Conservation (phyloP, 2,797 vertebrate genomes). For the Todus mexicanus region DNA sequence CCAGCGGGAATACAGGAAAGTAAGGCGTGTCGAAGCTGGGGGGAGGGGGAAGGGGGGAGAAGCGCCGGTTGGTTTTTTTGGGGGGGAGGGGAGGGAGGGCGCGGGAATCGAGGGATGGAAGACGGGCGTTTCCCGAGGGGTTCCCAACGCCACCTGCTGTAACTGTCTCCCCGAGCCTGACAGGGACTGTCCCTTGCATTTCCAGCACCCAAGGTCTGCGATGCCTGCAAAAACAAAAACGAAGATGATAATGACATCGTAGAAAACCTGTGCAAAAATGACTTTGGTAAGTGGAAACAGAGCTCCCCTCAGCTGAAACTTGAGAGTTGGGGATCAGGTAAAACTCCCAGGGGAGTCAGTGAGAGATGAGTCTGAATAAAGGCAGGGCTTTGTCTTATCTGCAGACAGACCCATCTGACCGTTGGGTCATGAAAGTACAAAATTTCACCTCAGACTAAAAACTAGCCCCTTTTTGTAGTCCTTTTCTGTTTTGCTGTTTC, state of each 20-base stretch:
- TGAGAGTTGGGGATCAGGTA: background rate
- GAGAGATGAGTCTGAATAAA: background rate
- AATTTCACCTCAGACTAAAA: background rate
- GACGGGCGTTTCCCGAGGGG: background rate
- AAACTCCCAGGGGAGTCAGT: background rate
- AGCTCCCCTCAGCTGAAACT: background rate
- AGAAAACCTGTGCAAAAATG: slow-evolving; percentile 96
- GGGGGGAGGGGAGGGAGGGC: background rate
- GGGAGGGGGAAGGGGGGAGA: background rate
- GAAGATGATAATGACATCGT: slow-evolving; percentile 98
- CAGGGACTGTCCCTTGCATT: slow-evolving; percentile 43
- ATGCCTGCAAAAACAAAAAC: slow-evolving; percentile 91
- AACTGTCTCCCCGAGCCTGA: slow-evolving; percentile 33
- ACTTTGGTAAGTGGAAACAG: slow-evolving; percentile 88
- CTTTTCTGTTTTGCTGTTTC: background rate
- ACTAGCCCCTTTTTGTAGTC: background rate
- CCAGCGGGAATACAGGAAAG: background rate
- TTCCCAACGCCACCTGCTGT: slow-evolving; percentile 69
- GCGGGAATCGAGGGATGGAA: background rate
- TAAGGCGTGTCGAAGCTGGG: background rate
- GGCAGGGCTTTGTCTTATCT: background rate
- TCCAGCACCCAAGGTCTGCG: slow-evolving; percentile 91
- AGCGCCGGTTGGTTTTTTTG: too few species aligned
- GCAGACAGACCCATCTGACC: background rate
- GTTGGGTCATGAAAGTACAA: background rate